Evolutionary conservation across 30 jellyfish, hydroid and myxozoan genomes (phyloP).

Genomic region (Aurelia coerulea): DNA sequence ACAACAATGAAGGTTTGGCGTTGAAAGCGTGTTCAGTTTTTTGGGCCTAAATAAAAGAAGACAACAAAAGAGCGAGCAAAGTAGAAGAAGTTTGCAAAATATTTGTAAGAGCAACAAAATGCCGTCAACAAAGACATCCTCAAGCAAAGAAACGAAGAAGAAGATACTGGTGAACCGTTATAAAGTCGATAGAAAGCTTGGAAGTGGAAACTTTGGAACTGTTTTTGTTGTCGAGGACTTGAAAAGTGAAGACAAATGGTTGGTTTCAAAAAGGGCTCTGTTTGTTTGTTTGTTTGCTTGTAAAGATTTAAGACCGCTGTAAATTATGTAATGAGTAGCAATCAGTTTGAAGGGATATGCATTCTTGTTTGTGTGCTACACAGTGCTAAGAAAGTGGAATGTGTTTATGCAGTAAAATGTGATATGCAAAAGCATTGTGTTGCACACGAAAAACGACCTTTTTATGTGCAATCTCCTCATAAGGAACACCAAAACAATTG

Average conservation of each 20-base stretch:
- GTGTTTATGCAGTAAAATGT: too few relatives aligned
- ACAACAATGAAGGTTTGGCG: too few relatives aligned
- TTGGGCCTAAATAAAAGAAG: background rate
- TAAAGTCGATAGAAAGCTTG: conserved; percentile 70
- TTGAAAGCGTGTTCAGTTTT: too few relatives aligned
- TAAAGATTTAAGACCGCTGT: too few relatives aligned
- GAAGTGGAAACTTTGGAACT: conserved; percentile 85
- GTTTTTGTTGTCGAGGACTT: conserved; percentile 74
- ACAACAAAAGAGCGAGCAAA: background rate
- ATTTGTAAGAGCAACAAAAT: background rate
- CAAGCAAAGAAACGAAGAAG: conserved; percentile 34
- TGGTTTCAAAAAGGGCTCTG: background rate
- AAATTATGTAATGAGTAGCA: too few relatives aligned
- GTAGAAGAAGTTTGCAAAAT: background rate
- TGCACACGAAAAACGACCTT: too few relatives aligned
- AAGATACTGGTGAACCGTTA: conserved; percentile 77
- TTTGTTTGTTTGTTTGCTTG: background rate
- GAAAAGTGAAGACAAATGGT: conserved; percentile 66
- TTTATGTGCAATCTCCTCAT: too few relatives aligned
- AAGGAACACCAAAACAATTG: too few relatives aligned
- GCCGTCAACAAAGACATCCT: conserved; percentile 47
- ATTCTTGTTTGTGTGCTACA: too few relatives aligned
- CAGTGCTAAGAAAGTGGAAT: too few relatives aligned
- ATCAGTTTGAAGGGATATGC: too few relatives aligned
- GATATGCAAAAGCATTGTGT: too few relatives aligned